Evolutionary conservation across 2,797 vertebrate genomes (phyloP), one percentile per base, ranked within the genome.

Genomic region (Danionella dracula): DNA sequence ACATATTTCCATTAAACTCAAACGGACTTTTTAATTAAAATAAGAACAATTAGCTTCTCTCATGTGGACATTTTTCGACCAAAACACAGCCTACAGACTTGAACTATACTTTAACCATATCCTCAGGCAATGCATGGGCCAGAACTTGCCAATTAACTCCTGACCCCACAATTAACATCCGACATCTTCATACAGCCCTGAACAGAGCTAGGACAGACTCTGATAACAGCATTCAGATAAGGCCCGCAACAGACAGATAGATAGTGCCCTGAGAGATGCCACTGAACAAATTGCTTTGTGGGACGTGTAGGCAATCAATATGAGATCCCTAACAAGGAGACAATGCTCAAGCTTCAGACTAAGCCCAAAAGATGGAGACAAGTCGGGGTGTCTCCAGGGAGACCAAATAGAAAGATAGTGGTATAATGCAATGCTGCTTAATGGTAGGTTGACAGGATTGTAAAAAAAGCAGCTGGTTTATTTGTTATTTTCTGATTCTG

Each of bases 261-360:
- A 31, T 27, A 34, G 23, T 41, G 55, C 69, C 53, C 51, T 54
- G 48, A 56, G 53, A 49, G 32, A 53, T 56, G 41, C 42, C 32
- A 29, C 37, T n/a, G 23, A 60, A 65, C 44, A 70, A 38, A 73
- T 55, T 59, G 55, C 70, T 56, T 70, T 72, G 16, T 67, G 67
- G 55, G 44, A 56, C 53, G 46, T 55, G 42, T 58, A 67, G 60
- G 27, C 44, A 32, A 73, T 71, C 73, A 45, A 78, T 75, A 70
- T 40, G 67, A 62, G 62, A 51, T 19, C 23, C 42, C 56, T 66
- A 60, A 62, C 67, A 66, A 70, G 56, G 31, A 58, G 60, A 59
- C 21, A 60, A 34, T 23, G 49, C 13, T 21, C 17, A 48, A 19
- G 62, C 62, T 59, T 66, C 20, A 48, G 65, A 54, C 29, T 46